phyloP scores from a whole-genome alignment of 2,797 vertebrate species.

The Ptychobarbus kaznakovi region DNA sequence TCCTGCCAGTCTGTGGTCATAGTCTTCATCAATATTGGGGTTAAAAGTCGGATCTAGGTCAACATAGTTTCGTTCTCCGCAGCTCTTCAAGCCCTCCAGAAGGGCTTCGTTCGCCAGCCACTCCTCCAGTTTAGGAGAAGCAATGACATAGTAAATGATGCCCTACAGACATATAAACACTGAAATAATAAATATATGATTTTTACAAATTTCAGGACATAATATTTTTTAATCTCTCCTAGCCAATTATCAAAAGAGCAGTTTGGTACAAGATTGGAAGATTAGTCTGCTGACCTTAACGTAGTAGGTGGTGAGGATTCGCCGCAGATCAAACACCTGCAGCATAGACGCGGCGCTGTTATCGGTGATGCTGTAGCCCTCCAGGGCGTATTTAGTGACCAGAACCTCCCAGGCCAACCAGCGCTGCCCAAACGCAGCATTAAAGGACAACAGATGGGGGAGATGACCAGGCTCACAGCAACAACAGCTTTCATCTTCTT shows the following conservation, averaged over 20 bases:
- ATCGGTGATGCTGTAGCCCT: constrained; percentile 98
- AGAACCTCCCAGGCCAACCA: constrained; percentile 98
- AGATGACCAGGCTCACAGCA: constrained; percentile 97
- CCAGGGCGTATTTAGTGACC: constrained; percentile 95
- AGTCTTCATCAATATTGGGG: constrained; percentile 98
- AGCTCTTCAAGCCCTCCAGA: constrained; percentile 90
- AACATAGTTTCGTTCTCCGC: constrained; percentile 92
- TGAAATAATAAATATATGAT: not conserved
- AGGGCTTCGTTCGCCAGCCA: constrained; percentile 96
- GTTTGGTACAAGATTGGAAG: not conserved
- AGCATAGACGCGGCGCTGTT: constrained; percentile 99
- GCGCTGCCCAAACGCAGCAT: constrained; percentile 93
- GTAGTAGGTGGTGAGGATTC: constrained; percentile 97
- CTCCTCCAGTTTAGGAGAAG: constrained; percentile 92
- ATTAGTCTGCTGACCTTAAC: constrained; percentile 85
- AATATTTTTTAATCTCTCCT: not conserved
- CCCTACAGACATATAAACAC: constrained; percentile 76
- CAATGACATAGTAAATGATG: constrained; percentile 96
- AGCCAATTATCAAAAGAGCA: not conserved
- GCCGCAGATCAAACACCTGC: constrained; percentile 95
- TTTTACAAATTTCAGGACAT: not conserved
- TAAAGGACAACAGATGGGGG: constrained; percentile 94
- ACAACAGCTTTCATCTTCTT: constrained; percentile 97
- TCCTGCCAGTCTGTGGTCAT: constrained; percentile 94
- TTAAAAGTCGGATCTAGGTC: constrained; percentile 98